These are phyloP conservation scores for Climacteris rufus DNA, from an alignment of 2,113 vertebrate species.

Conservation along the genomic window DNA sequence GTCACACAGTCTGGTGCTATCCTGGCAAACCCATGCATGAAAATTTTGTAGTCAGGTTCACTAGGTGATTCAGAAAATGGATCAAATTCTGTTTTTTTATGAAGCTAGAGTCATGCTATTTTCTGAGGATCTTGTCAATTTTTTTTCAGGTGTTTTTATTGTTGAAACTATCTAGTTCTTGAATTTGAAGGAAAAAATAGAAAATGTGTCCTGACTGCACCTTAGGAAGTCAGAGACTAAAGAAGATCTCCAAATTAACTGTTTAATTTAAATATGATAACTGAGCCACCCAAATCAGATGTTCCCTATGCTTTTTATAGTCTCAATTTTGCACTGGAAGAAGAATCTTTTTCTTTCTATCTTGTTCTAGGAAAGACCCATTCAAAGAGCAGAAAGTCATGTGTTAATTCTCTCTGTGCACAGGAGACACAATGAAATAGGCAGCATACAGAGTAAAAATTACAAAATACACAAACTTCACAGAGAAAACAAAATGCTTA, in stretches of 20 bases:
- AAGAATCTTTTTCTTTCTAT: not conserved
- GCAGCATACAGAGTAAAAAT: not conserved
- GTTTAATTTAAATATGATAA: not conserved
- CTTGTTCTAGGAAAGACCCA: not conserved
- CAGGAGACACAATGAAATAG: not conserved
- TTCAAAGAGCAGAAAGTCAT: not conserved
- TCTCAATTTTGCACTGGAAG: not conserved
- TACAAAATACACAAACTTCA: not conserved
- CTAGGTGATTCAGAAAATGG: not conserved
- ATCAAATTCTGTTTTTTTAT: not conserved
- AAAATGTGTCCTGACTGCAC: not conserved
- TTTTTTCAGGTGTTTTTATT: not conserved
- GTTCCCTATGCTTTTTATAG: not conserved
- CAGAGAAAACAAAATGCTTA: not conserved
- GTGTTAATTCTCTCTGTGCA: not conserved
- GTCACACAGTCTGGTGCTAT: not conserved
- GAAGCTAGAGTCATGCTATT: not conserved
- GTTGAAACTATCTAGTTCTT: not conserved
- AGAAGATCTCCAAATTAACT: not conserved
- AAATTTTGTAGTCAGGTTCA: not conserved
- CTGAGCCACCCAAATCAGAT: not conserved
- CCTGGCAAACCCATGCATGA: not conserved
- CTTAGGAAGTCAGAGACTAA: not conserved
- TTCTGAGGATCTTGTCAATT: not conserved
- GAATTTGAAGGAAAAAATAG: not conserved